Base-by-base conservation (phyloP, 2,888 invertebrate species). In the Agonopterix subpropinquella region DNA sequence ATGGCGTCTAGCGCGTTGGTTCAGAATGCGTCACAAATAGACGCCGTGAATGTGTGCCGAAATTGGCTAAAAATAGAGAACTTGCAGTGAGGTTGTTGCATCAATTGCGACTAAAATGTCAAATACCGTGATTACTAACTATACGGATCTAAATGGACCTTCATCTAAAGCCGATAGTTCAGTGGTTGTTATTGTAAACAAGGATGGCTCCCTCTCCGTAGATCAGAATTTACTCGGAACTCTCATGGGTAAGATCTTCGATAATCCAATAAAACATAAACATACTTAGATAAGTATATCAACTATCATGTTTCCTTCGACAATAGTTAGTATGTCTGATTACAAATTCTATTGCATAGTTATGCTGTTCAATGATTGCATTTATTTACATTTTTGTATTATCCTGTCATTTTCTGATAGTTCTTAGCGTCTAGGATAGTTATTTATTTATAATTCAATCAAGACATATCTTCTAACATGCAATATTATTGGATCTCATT, bases 141-240 rank as follows among this genome's bases (percentile, higher is more conserved):
- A 89, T 66, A 87, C 88, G 61, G 89, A 89, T 70, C 74, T 88
- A 11, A 89, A 89, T 64, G 89, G 89, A 58, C 87, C 88, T 54
- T 84, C 88, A 10, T 77, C 86, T 44, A 88, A 89, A 71, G 86
- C 90, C 62, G 92, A 92, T 80, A 92, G 93, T 72, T 92, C 93
- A 69, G 91, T 96, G 73, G 92, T 95, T 67, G 93, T 96, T 77
- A 92, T 96, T 75, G 95, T 96, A 74, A 94, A 94, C 75, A 94
- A 95, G 84, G 95, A 96, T 91, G 96, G 96, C 63, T 92, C 92
- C 53, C 90, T 96, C 56, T 93, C 94, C 53, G 93, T 95, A 42
- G 96, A 96, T 80, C 93, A 93, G 70, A 92, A 93, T 65, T 92
- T 94, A 60, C 90, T 96, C 54, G 93, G 95, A 65, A 93, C 92